These are phyloP conservation scores for Pagrus major DNA, from an alignment of 2,113 vertebrate genomes.

Conservation along the genomic window DNA sequence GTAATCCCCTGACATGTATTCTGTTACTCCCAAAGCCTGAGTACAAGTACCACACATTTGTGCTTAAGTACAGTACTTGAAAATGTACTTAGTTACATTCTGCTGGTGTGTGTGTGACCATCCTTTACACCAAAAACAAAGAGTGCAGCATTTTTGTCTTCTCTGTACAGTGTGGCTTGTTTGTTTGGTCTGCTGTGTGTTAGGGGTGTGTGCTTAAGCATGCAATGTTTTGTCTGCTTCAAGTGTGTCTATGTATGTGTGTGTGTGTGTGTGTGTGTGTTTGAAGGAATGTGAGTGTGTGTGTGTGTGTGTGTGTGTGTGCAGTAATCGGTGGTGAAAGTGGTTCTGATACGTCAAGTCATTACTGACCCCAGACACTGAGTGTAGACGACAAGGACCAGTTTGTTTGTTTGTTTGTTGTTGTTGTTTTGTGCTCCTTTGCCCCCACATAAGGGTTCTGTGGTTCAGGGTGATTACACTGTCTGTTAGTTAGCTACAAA, in stretches of 20 bases:
- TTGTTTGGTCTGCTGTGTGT: constrained; percentile 45
- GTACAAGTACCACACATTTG: not conserved
- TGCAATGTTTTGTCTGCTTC: constrained; percentile 65
- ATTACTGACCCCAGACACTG: constrained; percentile 63
- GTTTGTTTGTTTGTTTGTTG: constrained; percentile 51
- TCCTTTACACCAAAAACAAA: not conserved
- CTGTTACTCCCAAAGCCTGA: no score
- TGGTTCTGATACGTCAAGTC: constrained; percentile 47
- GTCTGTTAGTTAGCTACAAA: constrained; percentile 77
- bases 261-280: constrained; percentile 16
- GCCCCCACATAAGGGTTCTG: constrained; percentile 52
- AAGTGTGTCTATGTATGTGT: constrained; percentile 18
- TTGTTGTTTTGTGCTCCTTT: constrained; percentile 47
- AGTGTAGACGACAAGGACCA: constrained; percentile 34
- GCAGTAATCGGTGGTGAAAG: constrained; percentile 70
- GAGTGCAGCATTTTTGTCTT: not conserved
- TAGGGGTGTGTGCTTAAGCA: constrained; percentile 40
- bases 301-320: constrained; percentile 17
- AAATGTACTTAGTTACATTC: not conserved
- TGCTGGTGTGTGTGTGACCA: not conserved
- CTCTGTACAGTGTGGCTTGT: constrained; percentile 3
- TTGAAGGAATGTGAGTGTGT: no score
- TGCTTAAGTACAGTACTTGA: not conserved
- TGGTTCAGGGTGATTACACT: constrained; percentile 72
- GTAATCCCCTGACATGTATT: no score